These are phyloP conservation scores for Sorex fumeus DNA, from an alignment of 2,113 vertebrate species.

Conservation along the genomic window DNA sequence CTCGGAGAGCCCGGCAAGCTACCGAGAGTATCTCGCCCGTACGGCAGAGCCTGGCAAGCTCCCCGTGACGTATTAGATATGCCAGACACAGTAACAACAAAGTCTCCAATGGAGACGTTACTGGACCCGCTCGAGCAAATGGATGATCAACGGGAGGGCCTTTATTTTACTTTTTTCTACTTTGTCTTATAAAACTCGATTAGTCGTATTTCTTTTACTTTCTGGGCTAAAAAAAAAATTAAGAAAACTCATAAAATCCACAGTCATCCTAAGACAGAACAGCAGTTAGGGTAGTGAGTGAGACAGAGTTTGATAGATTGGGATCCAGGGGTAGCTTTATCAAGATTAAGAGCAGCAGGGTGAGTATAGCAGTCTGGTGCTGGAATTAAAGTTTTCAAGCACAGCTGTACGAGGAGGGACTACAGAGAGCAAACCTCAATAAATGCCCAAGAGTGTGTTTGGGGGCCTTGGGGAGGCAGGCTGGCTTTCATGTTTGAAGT, in stretches of 20 bases:
- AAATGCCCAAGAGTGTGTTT: not conserved
- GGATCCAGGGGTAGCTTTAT: constrained; percentile 10
- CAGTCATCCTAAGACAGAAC: not conserved
- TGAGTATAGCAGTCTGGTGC: constrained; percentile 36
- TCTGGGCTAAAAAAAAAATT: not conserved
- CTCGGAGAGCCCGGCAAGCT: too few species aligned
- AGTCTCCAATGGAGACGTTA: too few species aligned
- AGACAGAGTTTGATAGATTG: constrained; percentile 4
- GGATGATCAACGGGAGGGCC: too few species aligned
- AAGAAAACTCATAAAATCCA: not conserved
- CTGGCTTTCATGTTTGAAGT: constrained; percentile 4
- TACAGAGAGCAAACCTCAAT: not conserved
- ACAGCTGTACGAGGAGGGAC: not conserved
- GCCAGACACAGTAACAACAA: too few species aligned
- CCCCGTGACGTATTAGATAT: too few species aligned
- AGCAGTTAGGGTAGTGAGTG: not conserved
- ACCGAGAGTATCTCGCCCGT: too few species aligned
- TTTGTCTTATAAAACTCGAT: not conserved
- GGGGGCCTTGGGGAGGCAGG: accelerated
- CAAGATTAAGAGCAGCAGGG: constrained; percentile 64
- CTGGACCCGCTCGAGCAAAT: too few species aligned
- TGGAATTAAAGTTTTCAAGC: constrained; percentile 55
- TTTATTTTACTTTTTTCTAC: not conserved
- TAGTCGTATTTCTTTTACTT: not conserved
- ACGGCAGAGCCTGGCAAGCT: too few species aligned